phyloP scores from a whole-genome alignment of 2,113 vertebrate genomes.

The Loxodonta africana region DNA sequence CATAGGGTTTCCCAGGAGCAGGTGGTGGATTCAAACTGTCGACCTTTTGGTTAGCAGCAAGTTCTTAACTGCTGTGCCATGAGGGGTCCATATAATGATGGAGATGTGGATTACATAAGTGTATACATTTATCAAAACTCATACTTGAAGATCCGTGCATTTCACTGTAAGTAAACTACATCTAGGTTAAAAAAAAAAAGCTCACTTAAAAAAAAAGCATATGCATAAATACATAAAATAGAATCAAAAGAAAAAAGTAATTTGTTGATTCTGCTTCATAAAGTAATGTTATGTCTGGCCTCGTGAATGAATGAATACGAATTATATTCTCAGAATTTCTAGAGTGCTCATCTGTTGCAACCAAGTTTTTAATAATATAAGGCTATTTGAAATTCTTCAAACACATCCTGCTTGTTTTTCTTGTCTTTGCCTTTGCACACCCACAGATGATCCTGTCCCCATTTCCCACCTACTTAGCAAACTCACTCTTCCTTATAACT shows the following conservation, averaged over 20 bases:
- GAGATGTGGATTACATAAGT: too few species aligned
- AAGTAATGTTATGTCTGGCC: background rate
- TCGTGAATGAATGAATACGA: background rate
- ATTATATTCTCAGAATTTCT: background rate
- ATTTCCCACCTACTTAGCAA: background rate
- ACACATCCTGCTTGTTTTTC: background rate
- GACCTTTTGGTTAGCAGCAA: too few species aligned
- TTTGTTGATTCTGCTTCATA: background rate
- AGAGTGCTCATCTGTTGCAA: background rate
- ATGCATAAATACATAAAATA: background rate
- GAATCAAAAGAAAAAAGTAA: background rate
- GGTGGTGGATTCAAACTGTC: too few species aligned
- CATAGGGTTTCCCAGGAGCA: too few species aligned
- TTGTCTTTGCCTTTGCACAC: background rate
- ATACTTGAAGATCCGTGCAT: background rate
- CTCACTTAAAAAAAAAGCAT: background rate
- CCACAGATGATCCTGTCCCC: background rate
- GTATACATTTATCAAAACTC: too few species aligned
- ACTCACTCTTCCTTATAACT: background rate
- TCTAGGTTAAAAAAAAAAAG: background rate
- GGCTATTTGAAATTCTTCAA: background rate
- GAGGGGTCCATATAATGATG: too few species aligned
- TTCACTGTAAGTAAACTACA: background rate
- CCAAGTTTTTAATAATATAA: background rate
- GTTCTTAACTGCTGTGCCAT: too few species aligned